Base-by-base conservation (phyloP, 2,797 vertebrate species). In the Psittacula derbiana region DNA sequence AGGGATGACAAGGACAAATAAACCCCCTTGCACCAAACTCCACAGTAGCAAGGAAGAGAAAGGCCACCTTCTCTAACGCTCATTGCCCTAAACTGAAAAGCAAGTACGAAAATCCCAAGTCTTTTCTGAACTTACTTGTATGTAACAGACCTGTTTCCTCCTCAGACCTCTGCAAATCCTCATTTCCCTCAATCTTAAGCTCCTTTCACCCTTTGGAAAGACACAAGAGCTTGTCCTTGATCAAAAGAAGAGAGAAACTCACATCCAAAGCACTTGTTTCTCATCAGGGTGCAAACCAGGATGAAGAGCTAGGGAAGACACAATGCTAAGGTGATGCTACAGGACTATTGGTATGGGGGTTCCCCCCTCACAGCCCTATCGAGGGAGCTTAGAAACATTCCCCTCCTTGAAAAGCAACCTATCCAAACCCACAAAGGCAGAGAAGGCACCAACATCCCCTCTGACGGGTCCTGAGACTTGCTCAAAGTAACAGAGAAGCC, bases 271-370 rank as follows among this genome's bases (percentile, higher is more conserved):
- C 33, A 13, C 23, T 7, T 36, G 23, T 58, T 73, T 64, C 64
- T 81, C 55, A 40, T 25, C n/a, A 19, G 27, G 43, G 6, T 23
- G n/a, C 30, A 19, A 69, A 90, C 19, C 7, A 1, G 3, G 50
- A 74, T 58, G 52, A 62, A 44, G 43, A 38, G 25, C 36, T 33
- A 5, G 28, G 16, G 58, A 53, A 66, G 58, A 65, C 52, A 13
- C 25, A 13, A 15, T 1, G 0, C n/a, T 23, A 30, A 46, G 40
- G 40, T 25, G 61, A 86, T 40, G 47, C 21, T 46, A 2, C 1
- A 16, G 36, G 38, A 47, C 50, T 53, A 16, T 31, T 80, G 10
- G 6, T 13, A 3, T 3, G 30, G 21, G 5, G 3, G 13, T 40
- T 41, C 13, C 49, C 15, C 47, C 47, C 47, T 11, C 52, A 8